Conservation (phyloP, 2,113 vertebrate genomes). For the Pseudorhombus dupliciocellatus region DNA sequence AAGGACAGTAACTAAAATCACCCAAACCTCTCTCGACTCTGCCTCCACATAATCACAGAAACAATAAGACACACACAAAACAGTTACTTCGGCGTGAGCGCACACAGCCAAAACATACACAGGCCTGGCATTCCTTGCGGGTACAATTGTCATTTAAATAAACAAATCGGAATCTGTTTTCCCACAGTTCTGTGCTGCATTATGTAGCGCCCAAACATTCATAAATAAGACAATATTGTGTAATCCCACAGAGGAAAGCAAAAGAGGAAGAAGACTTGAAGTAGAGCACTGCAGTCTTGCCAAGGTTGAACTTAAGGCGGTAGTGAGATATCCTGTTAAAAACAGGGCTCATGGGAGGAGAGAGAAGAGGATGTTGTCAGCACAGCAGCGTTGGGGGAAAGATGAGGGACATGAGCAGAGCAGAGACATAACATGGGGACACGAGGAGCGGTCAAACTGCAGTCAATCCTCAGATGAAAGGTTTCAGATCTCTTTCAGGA, state of each 20-base stretch:
- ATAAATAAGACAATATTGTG: slow-evolving; percentile 42
- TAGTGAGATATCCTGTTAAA: slow-evolving; percentile 41
- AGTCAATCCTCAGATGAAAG: slow-evolving; percentile 2
- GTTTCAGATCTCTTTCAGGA: slow-evolving; percentile 21
- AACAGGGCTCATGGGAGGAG: slow-evolving; percentile 36
- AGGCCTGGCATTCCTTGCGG: slow-evolving; percentile 37
- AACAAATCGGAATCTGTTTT: slow-evolving; percentile 44
- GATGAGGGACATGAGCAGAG: slow-evolving; percentile 26
- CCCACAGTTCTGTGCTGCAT: slow-evolving; percentile 33
- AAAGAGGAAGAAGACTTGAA: slow-evolving; percentile 22
- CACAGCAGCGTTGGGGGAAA: slow-evolving; percentile 11
- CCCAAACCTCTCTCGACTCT: not conserved
- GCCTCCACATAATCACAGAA: slow-evolving; percentile 30
- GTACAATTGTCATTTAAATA: slow-evolving; percentile 57
- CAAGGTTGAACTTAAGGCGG: slow-evolving; percentile 51
- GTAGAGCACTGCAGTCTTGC: slow-evolving; percentile 41
- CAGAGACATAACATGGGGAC: slow-evolving; percentile 10
- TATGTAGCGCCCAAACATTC: slow-evolving; percentile 53
- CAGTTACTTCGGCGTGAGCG: slow-evolving; percentile 24
- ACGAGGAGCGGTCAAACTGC: slow-evolving; percentile 22
- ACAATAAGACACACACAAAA: slow-evolving; percentile 12
- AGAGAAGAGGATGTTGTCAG: slow-evolving; percentile 23
- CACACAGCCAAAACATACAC: slow-evolving; percentile 39
- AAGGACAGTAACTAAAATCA: slow-evolving; percentile 33
- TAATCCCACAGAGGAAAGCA: slow-evolving; percentile 36